Evolutionary conservation across 2,113 vertebrate species (phyloP).

Genomic region (Carlito syrichta): DNA sequence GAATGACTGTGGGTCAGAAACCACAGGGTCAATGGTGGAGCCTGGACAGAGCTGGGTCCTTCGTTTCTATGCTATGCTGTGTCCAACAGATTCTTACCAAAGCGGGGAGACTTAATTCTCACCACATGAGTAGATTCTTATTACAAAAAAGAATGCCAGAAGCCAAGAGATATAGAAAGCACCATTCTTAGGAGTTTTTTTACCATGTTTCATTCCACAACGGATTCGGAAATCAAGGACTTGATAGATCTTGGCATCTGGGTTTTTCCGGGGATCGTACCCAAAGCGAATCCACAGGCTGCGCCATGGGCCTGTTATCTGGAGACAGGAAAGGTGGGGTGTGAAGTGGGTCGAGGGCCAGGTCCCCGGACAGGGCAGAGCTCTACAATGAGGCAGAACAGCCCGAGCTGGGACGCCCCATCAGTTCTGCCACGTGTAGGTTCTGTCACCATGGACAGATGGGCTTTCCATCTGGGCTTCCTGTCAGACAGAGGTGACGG

Average conservation of each 20-base stretch:
- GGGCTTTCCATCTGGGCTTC: background rate
- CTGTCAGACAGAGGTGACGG: background rate
- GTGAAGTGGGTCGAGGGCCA: background rate
- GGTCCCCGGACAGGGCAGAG: background rate
- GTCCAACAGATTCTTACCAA: background rate
- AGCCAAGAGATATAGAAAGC: accelerated
- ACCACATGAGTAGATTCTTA: accelerated
- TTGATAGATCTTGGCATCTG: constrained; percentile 94
- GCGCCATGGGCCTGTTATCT: constrained; percentile 98
- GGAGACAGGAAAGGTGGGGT: constrained; percentile 23
- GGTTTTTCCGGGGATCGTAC: constrained; percentile 92
- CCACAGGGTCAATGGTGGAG: accelerated
- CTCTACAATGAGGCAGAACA: background rate
- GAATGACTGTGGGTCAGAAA: background rate
- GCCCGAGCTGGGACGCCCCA: background rate
- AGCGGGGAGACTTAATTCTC: background rate
- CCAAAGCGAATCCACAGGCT: constrained; percentile 95
- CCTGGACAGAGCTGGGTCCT: background rate
- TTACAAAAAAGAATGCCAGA: background rate
- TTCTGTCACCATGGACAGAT: background rate
- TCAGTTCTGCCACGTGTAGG: accelerated
- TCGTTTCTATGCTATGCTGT: accelerated
- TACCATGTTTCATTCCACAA: constrained; percentile 94
- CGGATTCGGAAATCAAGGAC: constrained; percentile 97
- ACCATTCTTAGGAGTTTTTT: constrained; percentile 7